phyloP scores from a whole-genome alignment of 1,140 invertebrate genomes.

The Drosophila oshimai region DNA sequence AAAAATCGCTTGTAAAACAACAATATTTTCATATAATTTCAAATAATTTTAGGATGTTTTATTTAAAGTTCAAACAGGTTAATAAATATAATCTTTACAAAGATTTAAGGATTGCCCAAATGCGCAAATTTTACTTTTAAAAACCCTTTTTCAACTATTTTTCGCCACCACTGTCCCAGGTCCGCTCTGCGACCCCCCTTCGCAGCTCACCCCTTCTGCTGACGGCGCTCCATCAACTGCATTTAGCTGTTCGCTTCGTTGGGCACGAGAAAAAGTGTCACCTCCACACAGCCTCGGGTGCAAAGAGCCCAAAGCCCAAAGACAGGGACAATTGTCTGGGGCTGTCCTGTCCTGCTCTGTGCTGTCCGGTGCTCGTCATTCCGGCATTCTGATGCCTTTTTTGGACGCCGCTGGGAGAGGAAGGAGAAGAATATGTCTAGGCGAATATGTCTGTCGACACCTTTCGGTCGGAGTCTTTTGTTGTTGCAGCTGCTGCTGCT shows the following conservation, averaged over 20 bases:
- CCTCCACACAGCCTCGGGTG: conserved; percentile 39
- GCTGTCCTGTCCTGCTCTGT: too few relatives aligned
- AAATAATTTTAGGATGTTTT: too few relatives aligned
- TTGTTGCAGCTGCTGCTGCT: conserved; percentile 7
- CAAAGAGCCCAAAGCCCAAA: neutral
- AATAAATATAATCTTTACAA: too few relatives aligned
- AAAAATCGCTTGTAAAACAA: too few relatives aligned
- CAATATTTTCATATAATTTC: too few relatives aligned
- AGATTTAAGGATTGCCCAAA: too few relatives aligned
- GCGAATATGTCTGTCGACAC: conserved; percentile 65
- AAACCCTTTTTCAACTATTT: too few relatives aligned
- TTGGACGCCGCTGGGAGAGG: conserved; percentile 13
- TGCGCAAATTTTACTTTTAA: too few relatives aligned
- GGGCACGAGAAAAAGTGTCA: conserved; percentile 72
- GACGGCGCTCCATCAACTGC: conserved; percentile 41
- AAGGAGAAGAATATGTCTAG: conserved; percentile 13
- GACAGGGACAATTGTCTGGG: conserved; percentile 46
- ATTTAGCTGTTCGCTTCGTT: conserved; percentile 59
- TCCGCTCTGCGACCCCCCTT: neutral
- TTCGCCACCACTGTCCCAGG: conserved; percentile 6
- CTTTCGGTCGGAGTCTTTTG: conserved; percentile 44
- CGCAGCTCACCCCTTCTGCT: conserved; percentile 18
- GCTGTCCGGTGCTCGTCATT: conserved; percentile 30
- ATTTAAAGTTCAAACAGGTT: too few relatives aligned
- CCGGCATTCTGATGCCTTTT: conserved; percentile 26